Evolutionary conservation across 2,113 vertebrate species (phyloP).

Genomic region (Festucalex cinctus): DNA sequence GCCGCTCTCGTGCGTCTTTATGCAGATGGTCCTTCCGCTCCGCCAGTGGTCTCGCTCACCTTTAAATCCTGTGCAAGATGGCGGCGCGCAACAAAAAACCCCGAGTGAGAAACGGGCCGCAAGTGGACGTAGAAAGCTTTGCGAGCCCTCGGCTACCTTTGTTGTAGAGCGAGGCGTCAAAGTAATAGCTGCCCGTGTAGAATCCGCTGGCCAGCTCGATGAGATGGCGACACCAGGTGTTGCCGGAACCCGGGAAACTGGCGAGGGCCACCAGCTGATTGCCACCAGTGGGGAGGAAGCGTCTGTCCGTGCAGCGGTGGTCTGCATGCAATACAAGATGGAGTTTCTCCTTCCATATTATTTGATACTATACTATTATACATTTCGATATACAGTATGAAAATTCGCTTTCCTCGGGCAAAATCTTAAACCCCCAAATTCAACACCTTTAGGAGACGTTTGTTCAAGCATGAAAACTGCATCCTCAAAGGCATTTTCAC

Average conservation of each 20-base stretch:
- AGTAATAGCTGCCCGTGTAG: constrained; percentile 98
- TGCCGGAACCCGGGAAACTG: constrained; percentile 95
- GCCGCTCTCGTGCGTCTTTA: constrained; percentile 96
- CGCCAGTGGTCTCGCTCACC: constrained; percentile 95
- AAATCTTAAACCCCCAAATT: no score
- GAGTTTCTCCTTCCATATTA: background rate
- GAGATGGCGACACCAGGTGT: constrained; percentile 95
- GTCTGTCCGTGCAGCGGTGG: constrained; percentile 94
- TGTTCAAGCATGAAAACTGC: no score
- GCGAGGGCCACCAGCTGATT: constrained; percentile 87
- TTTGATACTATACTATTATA: no score
- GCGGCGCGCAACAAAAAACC: background rate
- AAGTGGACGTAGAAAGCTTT: background rate
- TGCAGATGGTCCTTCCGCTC: constrained; percentile 89
- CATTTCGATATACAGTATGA: no score
- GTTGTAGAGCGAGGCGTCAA: constrained; percentile 95
- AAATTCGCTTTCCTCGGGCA: no score
- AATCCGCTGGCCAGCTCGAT: constrained; percentile 93
- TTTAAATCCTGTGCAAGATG: constrained; percentile 83
- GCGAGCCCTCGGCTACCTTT: constrained; percentile 77
- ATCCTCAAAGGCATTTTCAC: no score
- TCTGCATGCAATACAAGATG: constrained; percentile 66
- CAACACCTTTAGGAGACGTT: no score
- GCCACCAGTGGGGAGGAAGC: constrained; percentile 83
- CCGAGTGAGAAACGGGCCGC: background rate